Evolutionary conservation across 2,888 invertebrate species (phyloP), one percentile per base, ranked within the genome.

Genomic region (Notodonta dromedarius): DNA sequence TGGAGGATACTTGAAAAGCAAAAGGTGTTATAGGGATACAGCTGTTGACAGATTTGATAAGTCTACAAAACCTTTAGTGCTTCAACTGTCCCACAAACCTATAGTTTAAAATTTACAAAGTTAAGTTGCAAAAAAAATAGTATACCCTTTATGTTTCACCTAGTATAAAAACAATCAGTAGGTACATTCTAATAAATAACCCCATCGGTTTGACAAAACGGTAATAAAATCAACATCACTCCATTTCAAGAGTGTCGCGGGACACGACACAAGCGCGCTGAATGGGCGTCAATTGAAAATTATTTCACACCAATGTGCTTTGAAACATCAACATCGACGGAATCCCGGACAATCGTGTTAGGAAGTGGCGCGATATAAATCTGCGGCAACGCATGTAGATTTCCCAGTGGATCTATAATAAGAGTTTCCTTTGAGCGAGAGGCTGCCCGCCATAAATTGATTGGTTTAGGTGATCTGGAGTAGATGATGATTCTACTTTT

Each of bases 381-480:
- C 73, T 62, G 71, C 57, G 60, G 51, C 48, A 59, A 71, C 75
- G 78, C 73, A 69, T 74, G 74, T 66, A 81, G 81, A 85, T 84
- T 83, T 84, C 84, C 84, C 84, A 4, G n/a, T 14, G 66, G 82
- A 58, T 62, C 61, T 58, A 76, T 80, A 73, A 71, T 66, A 66
- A 57, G 70, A 62, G 59, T 52, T 71, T 67, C 63, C 71, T 77
- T 80, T 72, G 68, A 62, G 56, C 57, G 57, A 13, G n/a, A 16
- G 35, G 53, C 55, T 61, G 52, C 61, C 65, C 66, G 42, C 58
- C 56, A 55, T 59, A 55, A 60, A 73, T 63, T 61, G 64, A 61
- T 70, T 57, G 66, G 63, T 65, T 55, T 53, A 48, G 12, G 42
- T 11, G 42, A 11, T 42, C 11, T 11, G 11, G 42, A 42, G 42